A percentile compares a stretch with the other conserved stretches of the same genome.
Evolutionary conservation across 2,888 invertebrate genomes (phyloP).

Genomic region (Hyalella azteca): DNA sequence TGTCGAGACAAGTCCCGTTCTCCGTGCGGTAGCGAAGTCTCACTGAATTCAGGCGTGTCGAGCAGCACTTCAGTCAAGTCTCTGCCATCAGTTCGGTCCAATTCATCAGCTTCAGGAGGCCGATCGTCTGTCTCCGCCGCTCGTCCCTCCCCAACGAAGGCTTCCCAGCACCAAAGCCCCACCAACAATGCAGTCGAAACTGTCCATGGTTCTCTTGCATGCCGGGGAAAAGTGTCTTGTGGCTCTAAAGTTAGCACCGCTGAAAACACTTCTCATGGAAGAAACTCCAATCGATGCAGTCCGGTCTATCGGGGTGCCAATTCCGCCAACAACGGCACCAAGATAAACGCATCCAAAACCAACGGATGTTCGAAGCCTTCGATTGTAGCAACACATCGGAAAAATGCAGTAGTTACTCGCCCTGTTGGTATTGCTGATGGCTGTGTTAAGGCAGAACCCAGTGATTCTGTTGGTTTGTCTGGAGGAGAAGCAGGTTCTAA

Average conservation of each 20-base stretch:
- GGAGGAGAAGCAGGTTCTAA: background rate
- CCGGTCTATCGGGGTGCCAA: background rate
- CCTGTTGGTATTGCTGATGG: background rate
- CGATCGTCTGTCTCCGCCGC: background rate
- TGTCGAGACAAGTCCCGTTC: constrained; percentile 45
- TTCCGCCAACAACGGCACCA: background rate
- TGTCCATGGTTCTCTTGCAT: background rate
- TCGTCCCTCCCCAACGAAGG: background rate
- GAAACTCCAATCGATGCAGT: background rate
- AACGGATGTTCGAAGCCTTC: background rate
- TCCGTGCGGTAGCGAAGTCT: constrained; percentile 55
- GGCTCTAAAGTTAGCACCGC: background rate
- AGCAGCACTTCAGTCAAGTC: constrained; percentile 50
- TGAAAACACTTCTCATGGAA: background rate
- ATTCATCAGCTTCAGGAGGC: constrained; percentile 2
- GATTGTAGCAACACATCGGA: background rate
- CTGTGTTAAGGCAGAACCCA: background rate
- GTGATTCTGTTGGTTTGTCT: background rate
- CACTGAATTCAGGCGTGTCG: constrained; percentile 52
- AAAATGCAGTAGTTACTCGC: background rate
- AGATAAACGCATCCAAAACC: background rate
- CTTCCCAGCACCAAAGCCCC: background rate
- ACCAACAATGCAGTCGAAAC: background rate
- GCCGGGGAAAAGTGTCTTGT: background rate
- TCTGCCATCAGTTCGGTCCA: constrained; percentile 30